Evolutionary conservation across 2,888 invertebrate species (phyloP).

Genomic region (Eristalis tenax): DNA sequence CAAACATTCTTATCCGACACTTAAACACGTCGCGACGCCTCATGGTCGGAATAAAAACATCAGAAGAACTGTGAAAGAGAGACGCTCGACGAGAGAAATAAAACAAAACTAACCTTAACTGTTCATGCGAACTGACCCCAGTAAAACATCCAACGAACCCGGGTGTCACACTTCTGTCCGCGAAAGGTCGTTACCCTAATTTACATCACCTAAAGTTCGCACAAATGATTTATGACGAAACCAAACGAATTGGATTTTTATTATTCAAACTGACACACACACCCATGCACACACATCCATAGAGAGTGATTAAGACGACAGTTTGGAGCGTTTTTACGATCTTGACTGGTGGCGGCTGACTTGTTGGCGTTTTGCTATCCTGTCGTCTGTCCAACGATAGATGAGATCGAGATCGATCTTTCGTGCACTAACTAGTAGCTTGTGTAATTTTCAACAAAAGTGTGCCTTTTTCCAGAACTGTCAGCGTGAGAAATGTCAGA

Average conservation of each 20-base stretch:
- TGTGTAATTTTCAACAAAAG: no score
- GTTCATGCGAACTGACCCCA: conserved; percentile 24
- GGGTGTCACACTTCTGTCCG: conserved; percentile 25
- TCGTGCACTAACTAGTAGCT: background rate
- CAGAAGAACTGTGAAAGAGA: background rate
- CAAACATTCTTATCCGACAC: conserved; percentile 12
- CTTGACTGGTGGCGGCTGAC: background rate
- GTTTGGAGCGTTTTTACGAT: conserved; percentile 26
- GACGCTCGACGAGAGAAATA: background rate
- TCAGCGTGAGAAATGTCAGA: background rate
- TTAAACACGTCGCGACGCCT: background rate
- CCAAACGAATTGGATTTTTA: conserved; percentile 39
- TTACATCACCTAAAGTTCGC: conserved; percentile 57
- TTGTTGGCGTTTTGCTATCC: conserved; percentile 17
- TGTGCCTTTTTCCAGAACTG: background rate
- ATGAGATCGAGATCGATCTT: background rate
- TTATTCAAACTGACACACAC: conserved; percentile 13
- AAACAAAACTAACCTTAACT: conserved; percentile 22
- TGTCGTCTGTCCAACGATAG: background rate
- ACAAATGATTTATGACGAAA: conserved; percentile 57
- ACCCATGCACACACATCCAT: background rate
- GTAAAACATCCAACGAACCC: conserved; percentile 24
- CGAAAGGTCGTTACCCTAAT: conserved; percentile 60
- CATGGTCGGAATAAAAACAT: background rate
- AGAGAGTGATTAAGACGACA: conserved; percentile 32